Base-by-base conservation (phyloP, 2,797 vertebrate species). In the Alfaro cultratus region DNA sequence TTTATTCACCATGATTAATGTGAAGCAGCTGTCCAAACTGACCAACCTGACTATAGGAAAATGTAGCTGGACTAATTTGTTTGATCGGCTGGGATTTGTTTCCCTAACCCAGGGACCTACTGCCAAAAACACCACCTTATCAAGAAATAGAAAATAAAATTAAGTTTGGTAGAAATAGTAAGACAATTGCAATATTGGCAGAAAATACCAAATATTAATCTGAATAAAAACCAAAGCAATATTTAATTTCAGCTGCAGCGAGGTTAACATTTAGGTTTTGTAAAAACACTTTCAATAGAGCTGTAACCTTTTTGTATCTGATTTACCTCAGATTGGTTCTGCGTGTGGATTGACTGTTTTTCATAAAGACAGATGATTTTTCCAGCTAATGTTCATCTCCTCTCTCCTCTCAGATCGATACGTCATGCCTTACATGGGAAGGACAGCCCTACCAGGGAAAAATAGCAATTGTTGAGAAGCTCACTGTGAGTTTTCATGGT, bases 361-460 rank as follows among this genome's bases (percentile, higher is more conserved):
- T 39, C 10, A 68, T 45, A 13, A 43, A 3, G 15, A 10, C 10
- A 51, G 21, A 11, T 46, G 53, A 73, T 80, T 62, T 7, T 53
- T 78, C 41, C 34, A 73, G 15, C 36, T 78, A 26, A 41, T 16
- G 51, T n/a, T 51, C 21, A 75, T 36, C 46, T 10, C 73, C 57
- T 77, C 18, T 67, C 75, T 23, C 76, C 78, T 89, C 91, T 81
- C 93, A 99, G 98, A 98, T 97, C 78, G 98, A 99, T 83, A 93
- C 96, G 4, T 99, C 98, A 97, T 99, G 98, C 96, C 98, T 99
- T 96, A 98, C 98, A 10, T 99, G 98, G 98, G 98, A 99, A 96
- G 99, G 98, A 94, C 97, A 99, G 90, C 97, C 97, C 93, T 99
- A 96, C 95, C 97, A 98, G 92, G 99, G 99, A 87, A 99, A 99